Evolutionary conservation across 2,888 invertebrate species (phyloP).

Genomic region (Temnothorax rugatulus): DNA sequence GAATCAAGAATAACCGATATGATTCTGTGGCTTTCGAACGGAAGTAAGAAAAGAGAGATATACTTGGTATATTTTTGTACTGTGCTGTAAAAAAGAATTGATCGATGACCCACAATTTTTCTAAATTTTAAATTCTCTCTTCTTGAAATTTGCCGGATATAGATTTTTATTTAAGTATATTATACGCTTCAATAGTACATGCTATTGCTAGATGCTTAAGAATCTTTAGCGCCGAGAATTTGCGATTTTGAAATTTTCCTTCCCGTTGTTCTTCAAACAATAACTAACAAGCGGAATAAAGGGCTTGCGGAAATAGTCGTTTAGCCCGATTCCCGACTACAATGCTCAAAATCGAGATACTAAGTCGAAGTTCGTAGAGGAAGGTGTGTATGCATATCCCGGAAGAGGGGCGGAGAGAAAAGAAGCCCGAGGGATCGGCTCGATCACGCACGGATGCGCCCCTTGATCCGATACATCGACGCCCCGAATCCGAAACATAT

Average conservation of each 20-base stretch:
- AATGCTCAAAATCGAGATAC: conserved; percentile 42
- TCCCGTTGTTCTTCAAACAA: not conserved
- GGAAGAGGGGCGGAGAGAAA: conserved; percentile 23
- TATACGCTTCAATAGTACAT: not conserved
- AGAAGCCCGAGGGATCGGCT: conserved; percentile 76
- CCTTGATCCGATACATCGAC: conserved; percentile 79
- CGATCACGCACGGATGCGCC: conserved; percentile 80
- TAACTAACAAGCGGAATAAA: conserved; percentile 35
- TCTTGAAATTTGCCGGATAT: not conserved
- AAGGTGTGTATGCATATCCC: conserved; percentile 63
- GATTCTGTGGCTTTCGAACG: not conserved
- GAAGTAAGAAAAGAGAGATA: not conserved
- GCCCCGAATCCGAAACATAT: conserved; percentile 80
- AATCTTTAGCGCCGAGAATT: not conserved
- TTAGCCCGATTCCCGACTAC: conserved; percentile 32
- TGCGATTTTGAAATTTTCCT: not conserved
- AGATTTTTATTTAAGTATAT: not conserved
- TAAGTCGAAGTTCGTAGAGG: conserved; percentile 46
- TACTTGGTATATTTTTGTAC: not conserved
- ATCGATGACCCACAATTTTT: not conserved
- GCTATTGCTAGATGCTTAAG: not conserved
- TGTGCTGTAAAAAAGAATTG: not conserved
- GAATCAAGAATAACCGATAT: conserved; percentile 25
- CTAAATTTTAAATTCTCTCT: not conserved
- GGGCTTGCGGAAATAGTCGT: conserved; percentile 8